Conservation (phyloP, 2,797 vertebrate genomes). For the Rhincodon typus region DNA sequence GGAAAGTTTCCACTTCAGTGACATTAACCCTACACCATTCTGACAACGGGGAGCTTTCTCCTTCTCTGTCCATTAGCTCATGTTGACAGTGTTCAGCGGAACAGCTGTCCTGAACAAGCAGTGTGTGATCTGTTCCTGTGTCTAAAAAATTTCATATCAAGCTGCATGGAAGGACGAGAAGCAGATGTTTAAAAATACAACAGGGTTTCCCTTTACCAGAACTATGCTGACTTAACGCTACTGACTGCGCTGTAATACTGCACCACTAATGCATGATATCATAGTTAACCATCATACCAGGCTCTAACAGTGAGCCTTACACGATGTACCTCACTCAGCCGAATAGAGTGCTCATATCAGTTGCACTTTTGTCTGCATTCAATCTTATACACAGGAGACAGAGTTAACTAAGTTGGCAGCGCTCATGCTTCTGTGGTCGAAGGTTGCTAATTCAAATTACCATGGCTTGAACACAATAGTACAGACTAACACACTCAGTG, state of each 20-base stretch:
- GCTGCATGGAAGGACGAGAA: background rate
- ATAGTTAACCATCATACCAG: background rate
- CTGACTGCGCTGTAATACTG: background rate
- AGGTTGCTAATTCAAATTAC: background rate
- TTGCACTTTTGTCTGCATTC: background rate
- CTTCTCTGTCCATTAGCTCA: no score
- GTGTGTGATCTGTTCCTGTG: no score
- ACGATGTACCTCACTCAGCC: background rate
- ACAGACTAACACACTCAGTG: background rate
- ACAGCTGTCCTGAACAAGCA: no score
- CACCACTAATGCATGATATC: background rate
- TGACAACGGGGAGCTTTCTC: no score
- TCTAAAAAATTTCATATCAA: no score
- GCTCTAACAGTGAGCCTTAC: background rate
- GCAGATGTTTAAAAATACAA: constrained; percentile 16
- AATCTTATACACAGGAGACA: background rate
- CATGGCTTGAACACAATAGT: background rate
- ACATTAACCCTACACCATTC: no score
- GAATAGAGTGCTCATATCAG: background rate
- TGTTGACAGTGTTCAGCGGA: no score
- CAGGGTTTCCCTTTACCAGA: background rate
- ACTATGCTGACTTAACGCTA: background rate
- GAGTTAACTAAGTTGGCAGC: background rate
- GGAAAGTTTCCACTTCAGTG: no score
- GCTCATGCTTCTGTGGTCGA: background rate